Percentiles rank a stretch among this genome's conserved stretches.
These are phyloP conservation scores for Discoglossus pictus DNA, from an alignment of 2,797 vertebrate genomes.

Conservation along the genomic window DNA sequence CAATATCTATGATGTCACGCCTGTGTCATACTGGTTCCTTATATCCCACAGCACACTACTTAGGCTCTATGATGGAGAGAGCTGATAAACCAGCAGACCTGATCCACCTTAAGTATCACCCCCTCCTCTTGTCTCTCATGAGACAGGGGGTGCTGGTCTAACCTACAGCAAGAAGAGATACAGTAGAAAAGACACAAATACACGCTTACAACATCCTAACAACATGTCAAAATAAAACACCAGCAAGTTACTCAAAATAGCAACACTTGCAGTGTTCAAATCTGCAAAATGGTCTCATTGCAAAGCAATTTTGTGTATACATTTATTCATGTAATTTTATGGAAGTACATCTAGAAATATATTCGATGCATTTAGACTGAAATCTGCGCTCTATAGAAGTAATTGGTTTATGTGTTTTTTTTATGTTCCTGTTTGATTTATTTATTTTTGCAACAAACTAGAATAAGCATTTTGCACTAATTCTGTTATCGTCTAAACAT, in stretches of 20 bases:
- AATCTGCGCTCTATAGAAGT: neutral
- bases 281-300: too few species aligned
- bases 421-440: neutral
- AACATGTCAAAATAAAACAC: too few species aligned
- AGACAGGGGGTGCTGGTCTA: conserved; percentile 2
- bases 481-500: conserved; percentile 5
- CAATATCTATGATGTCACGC: neutral
- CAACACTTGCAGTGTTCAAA: too few species aligned
- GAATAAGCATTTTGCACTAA: conserved; percentile 15
- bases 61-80: neutral
- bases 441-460: neutral
- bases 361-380: too few species aligned
- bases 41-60: too few species aligned
- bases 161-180: neutral
- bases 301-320: too few species aligned
- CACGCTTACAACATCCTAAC: too few species aligned
- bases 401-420: neutral
- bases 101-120: neutral
- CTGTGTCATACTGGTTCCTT: neutral
- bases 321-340: too few species aligned
- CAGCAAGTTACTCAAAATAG: too few species aligned
- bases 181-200: neutral
- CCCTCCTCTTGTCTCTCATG: conserved; percentile 1
- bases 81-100: neutral
- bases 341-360: too few species aligned